Conservation (phyloP, 2,797 vertebrate species). For the Rhinogobio ventralis region DNA sequence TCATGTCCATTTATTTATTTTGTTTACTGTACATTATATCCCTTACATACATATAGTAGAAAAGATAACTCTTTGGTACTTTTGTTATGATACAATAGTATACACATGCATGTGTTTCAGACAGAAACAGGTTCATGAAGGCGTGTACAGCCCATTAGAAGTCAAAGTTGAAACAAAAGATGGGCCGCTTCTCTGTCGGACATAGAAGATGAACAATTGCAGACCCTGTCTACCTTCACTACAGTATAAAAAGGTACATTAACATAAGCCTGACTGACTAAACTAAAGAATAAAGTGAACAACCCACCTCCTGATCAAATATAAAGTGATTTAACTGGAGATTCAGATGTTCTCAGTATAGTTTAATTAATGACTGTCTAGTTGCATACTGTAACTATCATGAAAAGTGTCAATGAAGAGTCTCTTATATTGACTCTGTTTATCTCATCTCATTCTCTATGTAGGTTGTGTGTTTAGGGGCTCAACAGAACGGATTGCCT, state of each 20-base stretch:
- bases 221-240: conserved; percentile 73
- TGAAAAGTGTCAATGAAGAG: background rate
- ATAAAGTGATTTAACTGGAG: too few relatives aligned
- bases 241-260: conserved; percentile 79
- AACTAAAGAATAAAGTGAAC: background rate
- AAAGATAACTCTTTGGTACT: too few relatives aligned
- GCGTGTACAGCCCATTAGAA: conserved; percentile 74
- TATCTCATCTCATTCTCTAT: background rate
- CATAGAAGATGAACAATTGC: conserved; percentile 80
- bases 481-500: conserved; percentile 84
- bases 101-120: too few relatives aligned
- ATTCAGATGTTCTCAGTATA: too few relatives aligned
- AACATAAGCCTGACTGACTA: background rate
- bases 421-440: background rate
- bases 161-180: conserved; percentile 74
- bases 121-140: conserved; percentile 74
- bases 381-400: background rate
- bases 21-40: too few relatives aligned
- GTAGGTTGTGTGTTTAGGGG: conserved; percentile 85
- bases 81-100: too few relatives aligned
- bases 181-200: conserved; percentile 71
- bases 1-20: too few relatives aligned
- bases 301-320: background rate
- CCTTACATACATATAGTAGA: too few relatives aligned
- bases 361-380: background rate